Base-by-base conservation (phyloP, 1,140 invertebrate species). In the Conus betulinus region DNA sequence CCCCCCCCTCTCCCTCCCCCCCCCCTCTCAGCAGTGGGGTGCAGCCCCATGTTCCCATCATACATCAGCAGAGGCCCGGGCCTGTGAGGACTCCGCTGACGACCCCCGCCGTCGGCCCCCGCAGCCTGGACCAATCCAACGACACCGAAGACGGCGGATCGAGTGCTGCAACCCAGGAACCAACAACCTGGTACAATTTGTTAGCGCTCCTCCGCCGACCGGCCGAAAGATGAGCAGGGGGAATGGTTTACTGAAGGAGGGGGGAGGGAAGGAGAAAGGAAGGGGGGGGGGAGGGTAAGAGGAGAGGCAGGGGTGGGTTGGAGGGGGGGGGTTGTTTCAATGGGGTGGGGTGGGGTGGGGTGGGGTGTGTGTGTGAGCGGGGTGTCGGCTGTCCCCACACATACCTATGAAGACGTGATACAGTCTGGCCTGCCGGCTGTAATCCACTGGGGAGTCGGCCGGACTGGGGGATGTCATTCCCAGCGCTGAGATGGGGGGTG, bases 161-260 rank as follows among this genome's bases (percentile, higher is more conserved):
- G 53, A 63, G 82, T 84, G 27, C 15, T 10, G 82, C 4, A 60
- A 60, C 55, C 55, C 55, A 60, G 82, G 23, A 63, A 67, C 82
- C 39, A 84, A 84, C 82, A 84, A 84, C 82, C 53, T 84, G 60
- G 82, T 84, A 84, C 82, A 84, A 84, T 84, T 84, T 84, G 82
- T 84, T 84, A 84, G 82, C 82, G 82, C 82, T 84, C 82, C 7
- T n/a, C 10, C 23, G 82, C n/a, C 82, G 82, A 63, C 82, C 63
- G 52, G 7, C 55, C 27, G 82, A 52, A 60, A 84, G 17, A 20
- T 25, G 57, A 84, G 20, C 53, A 1, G 20, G 57, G 13, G 23
- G 11, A 20, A 7, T 20, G 67, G 67, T 20, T 71, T 71, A 25
- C n/a, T 79, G 17, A 7, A 1, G 23, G 67, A n/a, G 67, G 11